phyloP scores from a whole-genome alignment of 2,888 invertebrate genomes.

The Thecophora atra region DNA sequence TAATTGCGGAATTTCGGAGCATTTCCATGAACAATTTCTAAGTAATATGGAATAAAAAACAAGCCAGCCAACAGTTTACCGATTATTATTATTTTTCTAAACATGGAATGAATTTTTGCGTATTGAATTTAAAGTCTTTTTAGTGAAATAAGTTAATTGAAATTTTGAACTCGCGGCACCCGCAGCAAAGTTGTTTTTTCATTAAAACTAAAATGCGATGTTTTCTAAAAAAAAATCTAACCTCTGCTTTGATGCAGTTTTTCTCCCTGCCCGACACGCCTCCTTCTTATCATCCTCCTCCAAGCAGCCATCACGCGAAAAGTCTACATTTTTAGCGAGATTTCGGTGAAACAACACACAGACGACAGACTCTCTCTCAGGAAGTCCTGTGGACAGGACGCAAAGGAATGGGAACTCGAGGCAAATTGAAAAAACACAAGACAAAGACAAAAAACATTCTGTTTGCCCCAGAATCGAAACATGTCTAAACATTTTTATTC shows the following conservation, averaged over 20 bases:
- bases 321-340: constrained; percentile 31
- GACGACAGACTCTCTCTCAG: background rate
- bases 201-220: constrained; percentile 48
- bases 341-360: constrained; percentile 23
- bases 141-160: background rate
- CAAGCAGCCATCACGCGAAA: background rate
- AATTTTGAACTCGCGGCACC: constrained; percentile 47
- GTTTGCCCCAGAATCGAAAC: constrained; percentile 47
- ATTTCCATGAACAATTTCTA: too few species aligned
- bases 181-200: constrained; percentile 64
- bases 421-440: background rate
- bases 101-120: background rate
- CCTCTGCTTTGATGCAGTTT: background rate
- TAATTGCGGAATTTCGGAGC: too few species aligned
- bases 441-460: background rate
- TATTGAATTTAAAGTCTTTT: background rate
- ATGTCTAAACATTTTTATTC: constrained; percentile 43
- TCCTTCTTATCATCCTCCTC: background rate
- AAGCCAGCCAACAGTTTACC: too few species aligned
- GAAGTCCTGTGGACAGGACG: background rate
- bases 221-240: constrained; percentile 12
- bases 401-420: background rate
- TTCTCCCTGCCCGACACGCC: background rate
- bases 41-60: too few species aligned
- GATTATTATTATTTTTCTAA: background rate